These are phyloP conservation scores for Hydriomena furcata DNA, from an alignment of 2,888 invertebrate species.

Conservation along the genomic window DNA sequence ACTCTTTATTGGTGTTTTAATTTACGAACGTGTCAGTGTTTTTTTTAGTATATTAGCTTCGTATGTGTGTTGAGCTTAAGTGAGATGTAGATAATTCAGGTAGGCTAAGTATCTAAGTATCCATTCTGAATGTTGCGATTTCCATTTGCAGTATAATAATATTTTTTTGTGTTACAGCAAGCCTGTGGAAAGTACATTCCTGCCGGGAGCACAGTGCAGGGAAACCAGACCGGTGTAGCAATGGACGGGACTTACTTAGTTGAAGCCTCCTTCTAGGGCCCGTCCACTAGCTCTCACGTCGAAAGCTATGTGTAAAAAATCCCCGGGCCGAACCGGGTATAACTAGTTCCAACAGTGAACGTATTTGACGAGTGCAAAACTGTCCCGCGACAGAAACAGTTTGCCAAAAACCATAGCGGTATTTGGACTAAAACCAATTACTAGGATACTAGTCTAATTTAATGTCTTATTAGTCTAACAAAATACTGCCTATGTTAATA, in stretches of 20 bases:
- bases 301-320: constrained; percentile 68
- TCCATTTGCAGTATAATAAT: not conserved
- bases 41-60: constrained; percentile 45
- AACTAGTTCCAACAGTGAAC: constrained; percentile 37
- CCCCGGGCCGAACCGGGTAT: constrained; percentile 22
- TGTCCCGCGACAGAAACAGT: not conserved
- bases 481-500: constrained; percentile 72
- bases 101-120: constrained; percentile 37
- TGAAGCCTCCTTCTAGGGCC: constrained; percentile 90
- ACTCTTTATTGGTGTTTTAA: constrained; percentile 39
- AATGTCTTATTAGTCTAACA: constrained; percentile 69
- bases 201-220: constrained; percentile 91
- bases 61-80: constrained; percentile 41
- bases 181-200: constrained; percentile 95
- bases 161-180: constrained; percentile 82
- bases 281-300: constrained; percentile 64
- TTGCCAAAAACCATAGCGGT: constrained; percentile 35
- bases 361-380: constrained; percentile 27
- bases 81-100: constrained; percentile 48
- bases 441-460: constrained; percentile 64
- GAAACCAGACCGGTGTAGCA: constrained; percentile 91
- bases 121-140: not conserved
- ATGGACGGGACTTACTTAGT: constrained; percentile 94
- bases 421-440: constrained; percentile 59
- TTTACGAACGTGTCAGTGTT: constrained; percentile 39